phyloP scores from a whole-genome alignment of 2,797 vertebrate genomes.

The Pipistrellus pygmaeus region DNA sequence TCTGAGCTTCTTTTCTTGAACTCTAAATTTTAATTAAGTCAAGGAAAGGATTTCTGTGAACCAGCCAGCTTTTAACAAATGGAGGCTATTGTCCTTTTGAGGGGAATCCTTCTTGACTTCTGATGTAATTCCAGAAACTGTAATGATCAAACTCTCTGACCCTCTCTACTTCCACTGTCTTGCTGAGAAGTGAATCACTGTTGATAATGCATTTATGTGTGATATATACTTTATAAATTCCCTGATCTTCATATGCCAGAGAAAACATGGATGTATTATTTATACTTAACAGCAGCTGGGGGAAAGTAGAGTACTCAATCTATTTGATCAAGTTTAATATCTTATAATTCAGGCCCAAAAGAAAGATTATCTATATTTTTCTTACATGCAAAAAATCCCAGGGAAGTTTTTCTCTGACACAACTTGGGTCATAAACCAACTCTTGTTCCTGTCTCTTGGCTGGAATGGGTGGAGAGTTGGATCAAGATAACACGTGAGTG shows the following conservation, averaged over 20 bases:
- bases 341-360: not conserved
- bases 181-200: not conserved
- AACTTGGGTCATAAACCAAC: too few species aligned
- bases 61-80: not conserved
- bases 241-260: not conserved
- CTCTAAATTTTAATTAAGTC: not conserved
- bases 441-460: not conserved
- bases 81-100: not conserved
- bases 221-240: not conserved
- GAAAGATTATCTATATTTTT: conserved; percentile 19
- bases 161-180: not conserved
- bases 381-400: not conserved
- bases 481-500: not conserved
- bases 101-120: not conserved
- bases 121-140: not conserved
- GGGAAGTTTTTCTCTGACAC: not conserved
- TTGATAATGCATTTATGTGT: not conserved
- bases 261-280: not conserved
- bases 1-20: not conserved
- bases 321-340: not conserved
- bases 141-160: not conserved
- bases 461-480: not conserved
- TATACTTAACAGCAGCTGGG: not conserved
- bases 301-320: not conserved
- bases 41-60: not conserved